Percentiles rank a stretch among this genome's conserved stretches.
Conservation (phyloP, 2,888 invertebrate genomes). For the Eupeodes luniger region DNA sequence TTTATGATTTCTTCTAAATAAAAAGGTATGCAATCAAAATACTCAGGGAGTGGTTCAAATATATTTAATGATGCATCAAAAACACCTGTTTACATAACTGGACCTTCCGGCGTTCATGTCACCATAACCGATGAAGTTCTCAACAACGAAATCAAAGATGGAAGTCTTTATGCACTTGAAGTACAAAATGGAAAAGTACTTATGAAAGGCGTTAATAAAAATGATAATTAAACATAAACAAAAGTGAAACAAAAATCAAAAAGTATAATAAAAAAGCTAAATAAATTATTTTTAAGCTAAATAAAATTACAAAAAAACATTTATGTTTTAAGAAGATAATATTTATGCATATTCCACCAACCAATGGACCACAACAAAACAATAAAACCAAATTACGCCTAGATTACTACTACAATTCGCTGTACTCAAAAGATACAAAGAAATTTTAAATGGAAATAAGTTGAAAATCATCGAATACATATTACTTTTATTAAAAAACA, state of each 20-base stretch:
- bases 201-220: slow-evolving; percentile 84
- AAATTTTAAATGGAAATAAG: neutral
- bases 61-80: slow-evolving; percentile 85
- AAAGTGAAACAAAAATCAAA: neutral
- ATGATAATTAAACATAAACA: slow-evolving; percentile 78
- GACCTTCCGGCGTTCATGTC: slow-evolving; percentile 93
- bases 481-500: slow-evolving; percentile 3
- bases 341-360: slow-evolving; percentile 11
- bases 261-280: neutral
- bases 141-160: slow-evolving; percentile 90
- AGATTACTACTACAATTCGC: slow-evolving; percentile 23
- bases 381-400: slow-evolving; percentile 1
- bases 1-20: neutral
- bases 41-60: slow-evolving; percentile 84
- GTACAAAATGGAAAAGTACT: slow-evolving; percentile 84
- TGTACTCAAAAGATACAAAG: slow-evolving; percentile 11
- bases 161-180: slow-evolving; percentile 89
- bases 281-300: slow-evolving; percentile 44
- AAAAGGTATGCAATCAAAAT: slow-evolving; percentile 82
- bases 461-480: slow-evolving; percentile 7
- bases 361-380: neutral
- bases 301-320: neutral
- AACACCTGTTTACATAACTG: slow-evolving; percentile 89
- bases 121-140: slow-evolving; percentile 94
- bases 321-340: neutral